Evolutionary conservation across 2,888 invertebrate genomes (phyloP).

Genomic region (Caenorhabditis drosophilae): DNA sequence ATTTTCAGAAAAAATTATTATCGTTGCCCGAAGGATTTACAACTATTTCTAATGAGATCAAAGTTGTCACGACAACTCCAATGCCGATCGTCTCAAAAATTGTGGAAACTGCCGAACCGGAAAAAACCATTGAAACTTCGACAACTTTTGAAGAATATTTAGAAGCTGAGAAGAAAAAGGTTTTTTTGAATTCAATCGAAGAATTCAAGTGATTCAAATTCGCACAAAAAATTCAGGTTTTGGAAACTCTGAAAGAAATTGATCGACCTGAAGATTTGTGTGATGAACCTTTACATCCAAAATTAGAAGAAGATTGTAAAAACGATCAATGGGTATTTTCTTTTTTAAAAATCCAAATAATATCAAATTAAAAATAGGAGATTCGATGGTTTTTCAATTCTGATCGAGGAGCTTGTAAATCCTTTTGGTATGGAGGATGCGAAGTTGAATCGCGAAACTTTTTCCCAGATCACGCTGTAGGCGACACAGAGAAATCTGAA

Average conservation of each 20-base stretch:
- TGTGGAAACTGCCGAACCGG: not conserved
- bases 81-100: not conserved
- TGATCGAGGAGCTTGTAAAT: slow-evolving; percentile 48
- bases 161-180: no score
- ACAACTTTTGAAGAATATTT: slow-evolving; percentile 23
- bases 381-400: slow-evolving; percentile 47
- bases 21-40: slow-evolving; percentile 24
- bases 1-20: slow-evolving; percentile 28
- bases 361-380: no score
- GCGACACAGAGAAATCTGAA: not conserved
- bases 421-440: slow-evolving; percentile 67
- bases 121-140: slow-evolving; percentile 4
- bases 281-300: slow-evolving; percentile 46
- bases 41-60: not conserved
- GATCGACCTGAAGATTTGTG: slow-evolving; percentile 43
- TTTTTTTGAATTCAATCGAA: no score
- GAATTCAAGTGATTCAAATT: no score
- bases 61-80: not conserved
- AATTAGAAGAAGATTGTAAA: slow-evolving; percentile 54
- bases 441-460: slow-evolving; percentile 45
- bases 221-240: slow-evolving; percentile 24
- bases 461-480: slow-evolving; percentile 43
- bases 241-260: slow-evolving; percentile 26
- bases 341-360: not conserved
- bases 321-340: slow-evolving; percentile 44